phyloP scores from a whole-genome alignment of 2,113 vertebrate species.

The Enhydra lutris region DNA sequence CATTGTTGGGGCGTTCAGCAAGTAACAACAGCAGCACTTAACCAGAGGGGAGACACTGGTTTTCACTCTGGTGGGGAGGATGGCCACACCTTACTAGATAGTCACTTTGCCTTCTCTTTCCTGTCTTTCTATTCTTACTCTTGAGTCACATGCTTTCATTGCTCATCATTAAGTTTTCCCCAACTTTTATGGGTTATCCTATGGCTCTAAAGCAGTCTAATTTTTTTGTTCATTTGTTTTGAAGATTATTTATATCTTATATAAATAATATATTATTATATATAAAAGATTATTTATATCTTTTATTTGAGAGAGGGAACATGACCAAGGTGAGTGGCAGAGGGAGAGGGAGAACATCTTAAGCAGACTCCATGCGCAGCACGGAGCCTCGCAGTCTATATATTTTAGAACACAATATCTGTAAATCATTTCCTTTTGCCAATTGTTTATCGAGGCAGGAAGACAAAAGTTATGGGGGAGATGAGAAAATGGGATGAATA shows the following conservation, averaged over 20 bases:
- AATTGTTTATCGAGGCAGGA: not conserved
- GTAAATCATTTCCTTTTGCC: not conserved
- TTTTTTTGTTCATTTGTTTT: not conserved
- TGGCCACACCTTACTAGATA: accelerated
- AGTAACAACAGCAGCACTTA: accelerated
- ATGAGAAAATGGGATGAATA: not conserved
- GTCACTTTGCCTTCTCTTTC: accelerated
- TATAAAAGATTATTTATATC: not conserved
- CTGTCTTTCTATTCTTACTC: accelerated
- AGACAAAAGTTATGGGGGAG: not conserved
- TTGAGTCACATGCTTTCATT: accelerated
- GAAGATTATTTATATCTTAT: not conserved
- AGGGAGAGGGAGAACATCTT: not conserved
- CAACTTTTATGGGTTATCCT: accelerated
- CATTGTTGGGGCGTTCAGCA: not conserved
- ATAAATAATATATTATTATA: too few species aligned
- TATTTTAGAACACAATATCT: not conserved
- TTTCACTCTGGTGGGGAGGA: not conserved
- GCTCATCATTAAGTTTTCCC: not conserved
- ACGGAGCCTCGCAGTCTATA: not conserved
- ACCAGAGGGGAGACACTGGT: accelerated
- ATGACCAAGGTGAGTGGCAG: not conserved
- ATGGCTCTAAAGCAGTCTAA: not conserved
- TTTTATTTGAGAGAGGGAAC: not conserved
- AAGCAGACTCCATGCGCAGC: not conserved